Evolutionary conservation across 2,113 vertebrate species (phyloP), one percentile per base, ranked within the genome.

Genomic region (Deroptyus accipitrinus): DNA sequence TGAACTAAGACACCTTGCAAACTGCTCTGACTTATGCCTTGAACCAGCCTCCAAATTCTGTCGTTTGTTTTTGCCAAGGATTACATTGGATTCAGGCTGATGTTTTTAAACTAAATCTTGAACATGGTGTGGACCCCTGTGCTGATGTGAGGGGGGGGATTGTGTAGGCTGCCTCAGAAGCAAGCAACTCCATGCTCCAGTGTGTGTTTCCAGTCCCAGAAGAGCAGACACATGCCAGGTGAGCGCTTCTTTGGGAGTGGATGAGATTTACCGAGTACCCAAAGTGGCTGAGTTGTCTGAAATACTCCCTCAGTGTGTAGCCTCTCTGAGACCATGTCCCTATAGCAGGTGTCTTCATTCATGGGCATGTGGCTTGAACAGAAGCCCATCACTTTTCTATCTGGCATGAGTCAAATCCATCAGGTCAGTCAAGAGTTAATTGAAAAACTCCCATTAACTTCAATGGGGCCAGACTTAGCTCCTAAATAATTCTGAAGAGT

Each of bases 401-500:
- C 85, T 93, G 75, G 42, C 64, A 7, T 15, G 69, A 91, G 74
- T 91, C 44, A 63, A 94, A 94, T 90, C 68, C 64, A 62, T 69
- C 73, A 90, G 79, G 92, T 75, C 79, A 92, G 63, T 74, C 90
- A 96, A 96, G 93, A 94, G 93, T 96, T 97, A 97, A 97, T 86
- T 90, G 93, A 86, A 93, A 94, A 75, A n/a, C 73, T 92, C 88
- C 85, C 76, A 90, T 96, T 96, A 96, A 81, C 85, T 93, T 93
- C 94, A 96, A 6, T 37, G 76, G 85, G 94, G 86, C 88, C 96
- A 95, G 95, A 69, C 89, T 95, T 91, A 23, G 25, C 91, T 92
- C 91, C 93, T 95, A 97, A 97, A 96, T 97, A 96, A 96, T 96
- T 97, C 92, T 95, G 76, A 90, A 79, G 87, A 95, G 94, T 93